These are phyloP conservation scores for Lasioglossum albipes DNA, from an alignment of 1,140 invertebrate species.

Conservation along the genomic window DNA sequence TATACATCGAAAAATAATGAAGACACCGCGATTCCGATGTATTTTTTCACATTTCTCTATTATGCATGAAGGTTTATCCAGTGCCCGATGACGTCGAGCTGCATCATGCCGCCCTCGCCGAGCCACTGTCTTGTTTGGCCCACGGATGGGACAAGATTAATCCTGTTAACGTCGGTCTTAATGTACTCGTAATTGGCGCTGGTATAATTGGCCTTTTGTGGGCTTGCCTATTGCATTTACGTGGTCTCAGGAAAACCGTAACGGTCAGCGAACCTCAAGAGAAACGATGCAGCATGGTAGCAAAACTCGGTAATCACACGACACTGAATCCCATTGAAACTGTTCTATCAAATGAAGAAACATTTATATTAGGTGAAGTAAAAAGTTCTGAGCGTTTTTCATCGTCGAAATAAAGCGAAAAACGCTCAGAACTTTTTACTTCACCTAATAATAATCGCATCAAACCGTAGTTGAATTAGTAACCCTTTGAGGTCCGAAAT, in stretches of 20 bases:
- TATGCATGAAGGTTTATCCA: slow-evolving; percentile 63
- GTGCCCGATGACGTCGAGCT: slow-evolving; percentile 71
- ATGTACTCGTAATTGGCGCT: slow-evolving; percentile 84
- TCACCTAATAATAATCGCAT: too few relatives aligned
- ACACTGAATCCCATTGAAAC: neutral
- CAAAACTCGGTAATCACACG: slow-evolving; percentile 80
- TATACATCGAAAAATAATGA: neutral
- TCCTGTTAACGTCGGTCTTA: slow-evolving; percentile 82
- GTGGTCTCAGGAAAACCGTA: slow-evolving; percentile 83
- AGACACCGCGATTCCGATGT: too few relatives aligned
- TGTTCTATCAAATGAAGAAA: too few relatives aligned
- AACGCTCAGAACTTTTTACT: too few relatives aligned
- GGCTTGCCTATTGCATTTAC: slow-evolving; percentile 83
- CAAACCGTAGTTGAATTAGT: too few relatives aligned
- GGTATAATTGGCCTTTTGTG: slow-evolving; percentile 87
- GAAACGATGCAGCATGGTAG: slow-evolving; percentile 79
- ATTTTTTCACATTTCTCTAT: neutral
- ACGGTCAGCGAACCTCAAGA: slow-evolving; percentile 84
- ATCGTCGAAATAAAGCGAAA: too few relatives aligned
- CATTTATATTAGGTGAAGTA: too few relatives aligned
- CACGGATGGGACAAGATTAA: slow-evolving; percentile 84
- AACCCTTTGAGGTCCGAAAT: too few relatives aligned
- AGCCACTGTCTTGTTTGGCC: slow-evolving; percentile 85
- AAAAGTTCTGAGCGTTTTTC: too few relatives aligned
- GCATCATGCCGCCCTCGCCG: slow-evolving; percentile 81